A percentile compares a stretch with the other conserved stretches of the same genome.
Conservation (phyloP, 92 coral and sea anemone species). For the Phymanthus crucifer region DNA sequence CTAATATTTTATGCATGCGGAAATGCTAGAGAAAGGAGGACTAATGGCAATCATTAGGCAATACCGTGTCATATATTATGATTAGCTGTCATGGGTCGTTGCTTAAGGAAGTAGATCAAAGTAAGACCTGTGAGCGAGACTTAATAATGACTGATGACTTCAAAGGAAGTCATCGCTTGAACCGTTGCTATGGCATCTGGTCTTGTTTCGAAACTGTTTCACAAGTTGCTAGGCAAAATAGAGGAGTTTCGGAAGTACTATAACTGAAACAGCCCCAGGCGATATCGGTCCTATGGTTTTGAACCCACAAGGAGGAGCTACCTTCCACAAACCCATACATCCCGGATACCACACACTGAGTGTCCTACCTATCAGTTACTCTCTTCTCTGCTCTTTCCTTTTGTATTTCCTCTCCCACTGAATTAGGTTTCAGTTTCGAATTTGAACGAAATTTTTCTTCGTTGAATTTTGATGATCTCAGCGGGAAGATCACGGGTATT, state of each 20-base stretch:
- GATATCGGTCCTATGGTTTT: neutral
- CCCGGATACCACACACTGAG: too few relatives aligned
- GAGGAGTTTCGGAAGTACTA: neutral
- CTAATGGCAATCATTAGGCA: neutral
- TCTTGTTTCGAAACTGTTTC: neutral
- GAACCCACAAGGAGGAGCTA: neutral
- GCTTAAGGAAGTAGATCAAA: slow-evolving; percentile 3
- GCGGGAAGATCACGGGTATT: too few relatives aligned
- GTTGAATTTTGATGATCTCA: too few relatives aligned
- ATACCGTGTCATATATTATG: neutral
- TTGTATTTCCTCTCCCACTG: too few relatives aligned
- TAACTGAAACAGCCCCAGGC: neutral
- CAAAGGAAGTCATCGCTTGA: neutral
- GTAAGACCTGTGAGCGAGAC: neutral
- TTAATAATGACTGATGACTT: neutral
- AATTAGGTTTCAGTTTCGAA: too few relatives aligned
- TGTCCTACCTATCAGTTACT: too few relatives aligned
- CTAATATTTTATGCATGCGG: neutral
- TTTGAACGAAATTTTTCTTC: too few relatives aligned
- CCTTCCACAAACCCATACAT: too few relatives aligned
- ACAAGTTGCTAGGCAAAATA: neutral
- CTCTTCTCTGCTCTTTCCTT: too few relatives aligned
- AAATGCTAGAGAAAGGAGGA: neutral
- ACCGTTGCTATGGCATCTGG: neutral
- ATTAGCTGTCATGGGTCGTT: neutral